Percentiles rank a stretch among this genome's conserved stretches.
Evolutionary conservation across 2,797 vertebrate species (phyloP).

Genomic region (Jordanella pulchra): DNA sequence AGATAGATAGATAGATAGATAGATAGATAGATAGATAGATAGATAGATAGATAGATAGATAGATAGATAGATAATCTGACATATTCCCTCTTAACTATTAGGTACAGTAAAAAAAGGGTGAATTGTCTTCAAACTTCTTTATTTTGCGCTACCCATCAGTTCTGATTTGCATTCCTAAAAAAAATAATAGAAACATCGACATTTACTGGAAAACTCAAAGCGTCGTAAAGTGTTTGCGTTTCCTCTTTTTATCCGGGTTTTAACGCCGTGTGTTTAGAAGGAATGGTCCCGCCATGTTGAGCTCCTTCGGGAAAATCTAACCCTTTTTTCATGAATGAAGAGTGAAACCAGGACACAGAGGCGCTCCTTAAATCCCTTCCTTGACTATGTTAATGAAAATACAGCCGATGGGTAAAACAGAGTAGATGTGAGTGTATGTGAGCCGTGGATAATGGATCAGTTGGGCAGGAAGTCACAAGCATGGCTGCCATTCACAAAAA

Average conservation of each 20-base stretch:
- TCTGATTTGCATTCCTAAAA: background rate
- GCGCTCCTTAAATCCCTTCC: background rate
- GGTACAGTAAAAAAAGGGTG: background rate
- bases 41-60: no score
- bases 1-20: no score
- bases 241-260: background rate
- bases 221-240: background rate
- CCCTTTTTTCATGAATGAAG: conserved; percentile 85
- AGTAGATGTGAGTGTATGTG: background rate
- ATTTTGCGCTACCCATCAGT: background rate
- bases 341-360: conserved; percentile 32
- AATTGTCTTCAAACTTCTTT: conserved; percentile 2
- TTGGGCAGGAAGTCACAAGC: conserved; percentile 29
- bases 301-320: conserved; percentile 72
- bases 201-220: background rate
- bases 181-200: background rate
- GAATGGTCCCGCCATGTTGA: conserved; percentile 87
- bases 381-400: background rate
- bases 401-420: background rate
- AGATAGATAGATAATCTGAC: background rate
- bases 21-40: no score
- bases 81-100: background rate
- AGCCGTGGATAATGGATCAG: background rate
- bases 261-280: background rate
- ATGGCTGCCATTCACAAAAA: conserved; percentile 80